Conservation (phyloP, 2,888 invertebrate genomes). For the Salpingus planirostris region DNA sequence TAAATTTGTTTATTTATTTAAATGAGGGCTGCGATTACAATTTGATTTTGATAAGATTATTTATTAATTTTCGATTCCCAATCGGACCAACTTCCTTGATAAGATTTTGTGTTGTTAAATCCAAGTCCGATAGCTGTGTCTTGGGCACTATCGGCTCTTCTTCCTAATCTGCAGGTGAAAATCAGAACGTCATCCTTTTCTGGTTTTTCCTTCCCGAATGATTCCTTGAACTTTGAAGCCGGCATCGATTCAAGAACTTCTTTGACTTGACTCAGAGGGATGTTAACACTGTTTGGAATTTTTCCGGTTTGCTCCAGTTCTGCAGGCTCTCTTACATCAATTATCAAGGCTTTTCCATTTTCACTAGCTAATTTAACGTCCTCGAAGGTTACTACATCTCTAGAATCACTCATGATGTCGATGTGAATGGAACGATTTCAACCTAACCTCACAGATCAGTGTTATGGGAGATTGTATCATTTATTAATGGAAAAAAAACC, state of each 20-base stretch:
- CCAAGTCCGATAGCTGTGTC: constrained; percentile 8
- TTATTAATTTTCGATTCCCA: constrained; percentile 5
- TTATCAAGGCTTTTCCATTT: constrained; percentile 45
- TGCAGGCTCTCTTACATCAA: constrained; percentile 68
- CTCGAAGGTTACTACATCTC: constrained; percentile 34
- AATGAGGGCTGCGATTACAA: no score
- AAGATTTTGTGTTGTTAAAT: constrained; percentile 5
- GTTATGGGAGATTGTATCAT: neutral
- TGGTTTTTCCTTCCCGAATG: constrained; percentile 7
- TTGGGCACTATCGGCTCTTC: constrained; percentile 7
- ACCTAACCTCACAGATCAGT: no score
- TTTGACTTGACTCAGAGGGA: constrained; percentile 42
- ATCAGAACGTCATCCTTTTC: constrained; percentile 3
- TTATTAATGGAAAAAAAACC: constrained; percentile 1
- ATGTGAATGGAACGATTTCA: no score
- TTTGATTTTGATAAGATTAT: neutral
- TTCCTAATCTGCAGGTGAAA: constrained; percentile 10
- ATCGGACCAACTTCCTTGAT: constrained; percentile 11
- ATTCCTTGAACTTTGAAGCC: constrained; percentile 5
- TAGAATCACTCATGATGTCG: no score
- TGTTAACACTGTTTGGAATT: constrained; percentile 64
- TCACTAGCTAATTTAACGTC: constrained; percentile 43
- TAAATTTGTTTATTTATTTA: no score
- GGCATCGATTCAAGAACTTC: constrained; percentile 3
- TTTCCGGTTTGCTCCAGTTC: constrained; percentile 60